Conservation (phyloP, 2,113 vertebrate species). For the Passer domesticus region DNA sequence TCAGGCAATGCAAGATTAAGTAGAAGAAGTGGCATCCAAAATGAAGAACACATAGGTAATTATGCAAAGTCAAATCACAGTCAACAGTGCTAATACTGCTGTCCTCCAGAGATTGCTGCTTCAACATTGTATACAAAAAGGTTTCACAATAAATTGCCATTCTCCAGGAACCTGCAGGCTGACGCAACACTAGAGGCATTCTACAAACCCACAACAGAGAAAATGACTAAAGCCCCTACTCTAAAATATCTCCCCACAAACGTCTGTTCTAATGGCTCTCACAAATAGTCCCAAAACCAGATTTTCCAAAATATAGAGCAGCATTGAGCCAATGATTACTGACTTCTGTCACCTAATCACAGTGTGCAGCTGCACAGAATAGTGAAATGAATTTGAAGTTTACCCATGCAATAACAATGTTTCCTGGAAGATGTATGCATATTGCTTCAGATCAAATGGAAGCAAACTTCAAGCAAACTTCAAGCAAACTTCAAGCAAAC, state of each 20-base stretch:
- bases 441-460: neutral
- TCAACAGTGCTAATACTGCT: neutral
- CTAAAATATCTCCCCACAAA: neutral
- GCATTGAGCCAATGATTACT: neutral
- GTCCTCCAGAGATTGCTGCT: neutral
- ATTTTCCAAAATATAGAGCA: neutral
- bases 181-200: neutral
- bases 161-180: neutral
- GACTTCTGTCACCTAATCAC: neutral
- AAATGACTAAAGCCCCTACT: neutral
- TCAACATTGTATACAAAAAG: neutral
- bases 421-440: neutral
- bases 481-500: no score
- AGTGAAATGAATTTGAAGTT: conserved; percentile 20
- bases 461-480: no score
- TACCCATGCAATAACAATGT: neutral
- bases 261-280: neutral
- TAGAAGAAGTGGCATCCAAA: neutral
- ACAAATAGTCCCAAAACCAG: neutral
- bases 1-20: neutral
- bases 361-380: neutral
- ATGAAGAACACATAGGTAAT: neutral
- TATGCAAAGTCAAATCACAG: neutral
- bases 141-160: neutral
- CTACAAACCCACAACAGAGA: neutral